phyloP scores from a whole-genome alignment of 2,888 invertebrate species.

The Entomobrya proxima region DNA sequence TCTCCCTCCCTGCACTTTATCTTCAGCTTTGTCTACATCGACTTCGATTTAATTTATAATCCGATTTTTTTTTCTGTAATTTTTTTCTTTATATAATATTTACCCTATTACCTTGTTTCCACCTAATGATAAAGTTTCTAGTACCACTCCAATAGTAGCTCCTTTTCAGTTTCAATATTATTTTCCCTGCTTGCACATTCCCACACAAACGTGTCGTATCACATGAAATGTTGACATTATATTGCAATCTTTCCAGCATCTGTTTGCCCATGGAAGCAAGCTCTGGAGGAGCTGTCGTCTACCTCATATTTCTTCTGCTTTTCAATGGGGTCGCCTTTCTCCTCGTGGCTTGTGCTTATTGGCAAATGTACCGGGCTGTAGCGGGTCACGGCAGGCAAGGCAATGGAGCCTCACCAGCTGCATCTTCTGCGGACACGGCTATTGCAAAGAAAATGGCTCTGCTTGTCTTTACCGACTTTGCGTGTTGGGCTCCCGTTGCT shows the following conservation, averaged over 20 bases:
- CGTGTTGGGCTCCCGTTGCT: conserved; percentile 91
- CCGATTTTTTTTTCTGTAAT: background rate
- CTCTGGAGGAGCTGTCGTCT: conserved; percentile 81
- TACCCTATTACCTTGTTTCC: background rate
- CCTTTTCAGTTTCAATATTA: background rate
- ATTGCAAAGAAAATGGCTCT: conserved; percentile 94
- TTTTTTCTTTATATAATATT: background rate
- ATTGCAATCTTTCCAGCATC: conserved; percentile 81
- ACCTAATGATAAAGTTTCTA: conserved; percentile 20
- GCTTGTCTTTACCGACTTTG: conserved; percentile 90
- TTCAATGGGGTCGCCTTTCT: conserved; percentile 89
- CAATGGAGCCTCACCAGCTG: conserved; percentile 73
- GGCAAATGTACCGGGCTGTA: conserved; percentile 89
- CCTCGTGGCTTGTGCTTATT: conserved; percentile 89
- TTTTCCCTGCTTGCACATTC: background rate
- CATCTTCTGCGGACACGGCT: conserved; percentile 82
- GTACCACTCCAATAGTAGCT: background rate
- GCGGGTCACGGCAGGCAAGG: conserved; percentile 71
- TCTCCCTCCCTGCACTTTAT: background rate
- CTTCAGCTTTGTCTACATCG: background rate
- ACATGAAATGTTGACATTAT: background rate
- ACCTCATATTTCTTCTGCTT: conserved; percentile 85
- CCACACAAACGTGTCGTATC: background rate
- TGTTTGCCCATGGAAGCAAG: conserved; percentile 92
- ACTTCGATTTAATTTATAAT: conserved; percentile 13